A percentile compares a stretch with the other conserved stretches of the same genome.
Evolutionary conservation across 2,113 vertebrate genomes (phyloP).

Genomic region (Trematocara zebra): DNA sequence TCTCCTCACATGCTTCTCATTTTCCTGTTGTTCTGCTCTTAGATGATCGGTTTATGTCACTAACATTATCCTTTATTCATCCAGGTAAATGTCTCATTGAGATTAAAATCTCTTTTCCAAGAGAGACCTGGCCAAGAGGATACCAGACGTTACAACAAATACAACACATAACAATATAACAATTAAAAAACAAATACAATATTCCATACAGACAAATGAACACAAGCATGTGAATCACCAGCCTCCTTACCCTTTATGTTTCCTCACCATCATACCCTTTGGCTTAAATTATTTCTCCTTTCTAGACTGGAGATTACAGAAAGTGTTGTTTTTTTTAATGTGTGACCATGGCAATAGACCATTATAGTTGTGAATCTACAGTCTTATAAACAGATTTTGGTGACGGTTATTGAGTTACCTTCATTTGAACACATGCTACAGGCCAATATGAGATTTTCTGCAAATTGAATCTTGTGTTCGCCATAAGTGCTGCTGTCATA

Average conservation of each 20-base stretch:
- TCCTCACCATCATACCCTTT: neutral
- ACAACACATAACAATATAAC: neutral
- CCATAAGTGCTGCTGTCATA: neutral
- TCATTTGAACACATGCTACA: neutral
- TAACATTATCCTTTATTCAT: neutral
- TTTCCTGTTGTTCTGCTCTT: neutral
- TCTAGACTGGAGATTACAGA: neutral
- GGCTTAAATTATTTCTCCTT: neutral
- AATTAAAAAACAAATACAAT: neutral
- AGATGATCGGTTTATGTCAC: neutral
- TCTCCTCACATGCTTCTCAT: neutral
- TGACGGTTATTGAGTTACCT: constrained; percentile 15
- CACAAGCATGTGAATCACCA: neutral
- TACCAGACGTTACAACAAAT: neutral
- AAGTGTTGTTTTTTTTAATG: neutral
- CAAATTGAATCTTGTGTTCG: neutral
- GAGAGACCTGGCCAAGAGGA: neutral
- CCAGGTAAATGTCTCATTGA: neutral
- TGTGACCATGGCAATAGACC: neutral
- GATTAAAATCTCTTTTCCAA: neutral
- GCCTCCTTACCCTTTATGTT: neutral
- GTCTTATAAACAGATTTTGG: neutral
- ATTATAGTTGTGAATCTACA: neutral
- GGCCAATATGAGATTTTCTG: constrained; percentile 8
- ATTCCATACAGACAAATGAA: neutral